Evolutionary conservation across 2,888 invertebrate genomes (phyloP).

Genomic region (Cataglyphis altisquamis): DNA sequence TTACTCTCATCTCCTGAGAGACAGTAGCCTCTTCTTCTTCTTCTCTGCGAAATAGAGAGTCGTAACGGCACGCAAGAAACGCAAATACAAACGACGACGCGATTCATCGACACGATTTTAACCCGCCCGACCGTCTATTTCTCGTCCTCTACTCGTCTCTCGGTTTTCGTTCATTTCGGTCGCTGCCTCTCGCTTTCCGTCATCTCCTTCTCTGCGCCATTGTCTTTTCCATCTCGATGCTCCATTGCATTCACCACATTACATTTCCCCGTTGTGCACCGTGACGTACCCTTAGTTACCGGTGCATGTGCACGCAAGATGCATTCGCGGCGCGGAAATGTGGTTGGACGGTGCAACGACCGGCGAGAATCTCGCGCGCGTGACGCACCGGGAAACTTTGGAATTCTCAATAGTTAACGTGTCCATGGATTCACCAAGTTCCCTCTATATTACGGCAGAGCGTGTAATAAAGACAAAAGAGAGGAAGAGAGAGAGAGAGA

Average conservation of each 20-base stretch:
- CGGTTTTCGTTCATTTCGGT: not conserved
- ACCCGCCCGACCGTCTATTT: not conserved
- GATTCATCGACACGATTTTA: constrained; percentile 59
- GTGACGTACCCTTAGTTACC: constrained; percentile 23
- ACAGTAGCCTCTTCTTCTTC: constrained; percentile 22
- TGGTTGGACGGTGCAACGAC: constrained; percentile 62
- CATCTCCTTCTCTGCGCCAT: constrained; percentile 36
- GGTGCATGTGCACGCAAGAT: constrained; percentile 41
- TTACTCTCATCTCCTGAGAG: constrained; percentile 7
- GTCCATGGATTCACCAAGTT: constrained; percentile 34
- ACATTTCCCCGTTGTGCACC: constrained; percentile 38
- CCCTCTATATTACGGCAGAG: constrained; percentile 16
- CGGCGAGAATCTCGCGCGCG: constrained; percentile 55
- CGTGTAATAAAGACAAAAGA: constrained; percentile 37
- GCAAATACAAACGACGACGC: constrained; percentile 45
- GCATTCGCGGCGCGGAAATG: constrained; percentile 50
- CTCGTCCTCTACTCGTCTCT: not conserved
- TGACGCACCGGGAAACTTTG: constrained; percentile 52
- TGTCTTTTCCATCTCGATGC: constrained; percentile 48
- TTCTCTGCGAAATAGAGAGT: constrained; percentile 24
- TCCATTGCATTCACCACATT: constrained; percentile 43
- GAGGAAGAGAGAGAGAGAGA: constrained; percentile 2
- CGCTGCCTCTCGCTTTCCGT: not conserved
- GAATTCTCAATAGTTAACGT: constrained; percentile 56
- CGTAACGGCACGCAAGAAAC: constrained; percentile 54